Conservation (phyloP, 2,797 vertebrate genomes). For the Heliangelus exortis region DNA sequence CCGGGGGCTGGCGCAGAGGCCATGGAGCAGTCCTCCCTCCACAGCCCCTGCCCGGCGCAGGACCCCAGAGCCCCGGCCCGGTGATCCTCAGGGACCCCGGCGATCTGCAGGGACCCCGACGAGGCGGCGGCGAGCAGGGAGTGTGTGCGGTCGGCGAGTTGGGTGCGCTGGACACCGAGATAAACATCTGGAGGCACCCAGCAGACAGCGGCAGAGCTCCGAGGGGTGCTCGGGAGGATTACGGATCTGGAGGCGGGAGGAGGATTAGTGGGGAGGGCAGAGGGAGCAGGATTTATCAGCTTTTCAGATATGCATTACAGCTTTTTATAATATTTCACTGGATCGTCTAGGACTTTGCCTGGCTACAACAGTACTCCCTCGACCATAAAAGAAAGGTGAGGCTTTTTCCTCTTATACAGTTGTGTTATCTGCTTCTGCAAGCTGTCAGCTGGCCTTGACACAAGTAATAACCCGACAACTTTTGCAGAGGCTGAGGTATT, state of each 20-base stretch:
- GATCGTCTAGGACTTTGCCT: conserved; percentile 6
- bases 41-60: neutral
- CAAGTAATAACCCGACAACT: conserved; percentile 23
- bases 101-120: neutral
- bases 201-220: neutral
- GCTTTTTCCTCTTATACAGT: neutral
- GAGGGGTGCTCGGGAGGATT: neutral
- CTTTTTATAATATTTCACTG: neutral
- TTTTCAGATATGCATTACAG: neutral
- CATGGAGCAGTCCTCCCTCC: neutral
- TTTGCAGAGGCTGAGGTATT: neutral
- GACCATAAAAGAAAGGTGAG: conserved; percentile 16
- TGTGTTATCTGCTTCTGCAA: neutral
- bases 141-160: too few relatives aligned
- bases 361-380: neutral
- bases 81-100: neutral
- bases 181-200: neutral
- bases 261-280: conserved; percentile 1
- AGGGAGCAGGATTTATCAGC: conserved; percentile 10
- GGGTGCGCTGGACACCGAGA: too few relatives aligned
- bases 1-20: neutral
- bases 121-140: neutral
- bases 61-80: neutral
- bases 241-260: neutral
- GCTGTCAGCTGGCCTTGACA: neutral